Evolutionary conservation across 1,140 invertebrate species (phyloP), one percentile per base, ranked within the genome.

Genomic region (Drosophila santomea): DNA sequence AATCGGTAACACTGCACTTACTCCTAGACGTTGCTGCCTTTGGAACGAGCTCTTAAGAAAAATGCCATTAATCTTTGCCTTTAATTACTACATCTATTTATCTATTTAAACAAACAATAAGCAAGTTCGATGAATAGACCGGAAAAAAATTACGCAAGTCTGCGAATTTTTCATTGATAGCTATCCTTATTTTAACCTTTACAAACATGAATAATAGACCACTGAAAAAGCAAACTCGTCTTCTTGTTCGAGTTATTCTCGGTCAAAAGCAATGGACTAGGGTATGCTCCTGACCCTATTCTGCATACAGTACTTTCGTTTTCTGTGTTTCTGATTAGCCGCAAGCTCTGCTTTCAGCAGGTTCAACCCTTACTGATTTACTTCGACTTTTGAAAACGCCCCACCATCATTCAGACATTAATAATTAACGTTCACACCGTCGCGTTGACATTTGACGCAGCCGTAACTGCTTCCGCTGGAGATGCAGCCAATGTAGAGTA

Each of bases 381-480:
- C 66, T 58, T 61, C 8, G 35, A 39, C 38, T 67, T 67, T 67
- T 67, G 79, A 41, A 58, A 78, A 68, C 58, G 39, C 52, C 73
- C 44, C 72, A 51, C 60, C 78, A 75, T 81, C 68, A 73, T 78
- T 25, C 69, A 56, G 47, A 32, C 66, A 86, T 86, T 66, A 86
- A 86, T 86, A 63, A 83, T 86, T 77, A 66, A 86, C 41, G 60
- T 41, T 74, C 36, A 57, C 63, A 81, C 75, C 59, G 57, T 67
- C 57, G 76, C 80, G 74, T 74, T 80, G 67, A 74, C 82, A 78
- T 71, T 74, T 78, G 64, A 48, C 50, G 55, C 59, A 73, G 59
- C 32, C 74, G 60, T 44, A 68, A 35, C 51, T 48, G 58, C 58
- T 25, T 39, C 32, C 54, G 54, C 38, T 51, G 66, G n/a, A 64